These are phyloP conservation scores for Mesopsocus fuscifrons DNA, from an alignment of 2,888 invertebrate genomes.

Conservation along the genomic window DNA sequence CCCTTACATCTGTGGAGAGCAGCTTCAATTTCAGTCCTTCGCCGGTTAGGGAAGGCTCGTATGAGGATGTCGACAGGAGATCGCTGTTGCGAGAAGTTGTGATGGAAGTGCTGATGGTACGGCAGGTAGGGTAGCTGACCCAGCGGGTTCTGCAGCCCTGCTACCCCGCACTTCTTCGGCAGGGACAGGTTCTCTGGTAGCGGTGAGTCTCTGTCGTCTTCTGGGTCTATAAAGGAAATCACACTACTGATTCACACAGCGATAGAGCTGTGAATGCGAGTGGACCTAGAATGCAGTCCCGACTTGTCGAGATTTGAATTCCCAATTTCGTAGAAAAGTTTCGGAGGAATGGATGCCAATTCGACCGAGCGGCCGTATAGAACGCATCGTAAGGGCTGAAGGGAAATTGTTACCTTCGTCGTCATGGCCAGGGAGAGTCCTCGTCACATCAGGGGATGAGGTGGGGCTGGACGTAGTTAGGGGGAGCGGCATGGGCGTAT, in stretches of 20 bases:
- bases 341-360: no score
- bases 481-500: background rate
- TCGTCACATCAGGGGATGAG: background rate
- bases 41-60: slow-evolving; percentile 74
- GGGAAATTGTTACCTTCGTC: slow-evolving; percentile 33
- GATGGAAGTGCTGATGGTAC: slow-evolving; percentile 15
- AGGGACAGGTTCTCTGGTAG: slow-evolving; percentile 68
- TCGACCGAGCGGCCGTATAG: no score
- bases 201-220: slow-evolving; percentile 23
- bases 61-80: slow-evolving; percentile 76
- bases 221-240: no score
- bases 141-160: slow-evolving; percentile 21
- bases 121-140: slow-evolving; percentile 12
- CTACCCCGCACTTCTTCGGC: slow-evolving; percentile 33
- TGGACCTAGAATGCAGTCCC: no score
- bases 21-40: slow-evolving; percentile 70
- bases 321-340: no score
- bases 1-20: slow-evolving; percentile 57
- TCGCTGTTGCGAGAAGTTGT: slow-evolving; percentile 26
- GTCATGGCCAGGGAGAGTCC: slow-evolving; percentile 27
- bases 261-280: no score
- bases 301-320: no score
- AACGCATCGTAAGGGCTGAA: no score
- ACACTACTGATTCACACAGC: no score
- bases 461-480: slow-evolving; percentile 1